Base-by-base conservation (phyloP, 2,888 invertebrate species). In the Yponomeuta evonymella region DNA sequence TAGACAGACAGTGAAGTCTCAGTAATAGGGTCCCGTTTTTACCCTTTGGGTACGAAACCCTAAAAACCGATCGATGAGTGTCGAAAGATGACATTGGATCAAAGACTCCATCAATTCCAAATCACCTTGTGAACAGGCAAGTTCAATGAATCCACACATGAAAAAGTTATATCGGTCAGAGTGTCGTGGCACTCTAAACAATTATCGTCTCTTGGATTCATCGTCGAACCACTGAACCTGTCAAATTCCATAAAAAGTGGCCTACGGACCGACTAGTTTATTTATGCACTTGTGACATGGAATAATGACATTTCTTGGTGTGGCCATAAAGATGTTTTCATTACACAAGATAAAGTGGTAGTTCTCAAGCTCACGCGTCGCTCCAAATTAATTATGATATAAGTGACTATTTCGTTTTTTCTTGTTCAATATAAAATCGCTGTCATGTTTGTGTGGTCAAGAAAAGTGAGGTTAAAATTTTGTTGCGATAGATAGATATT, bases 321-420 rank as follows among this genome's bases (percentile, higher is more conserved):
- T 1, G 51, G 51, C 2, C 12, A 15, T 58, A 58, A 12, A 58
- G 51, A 58, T 58, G 51, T 58, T 58, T 58, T 58, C 8, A 15
- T 15, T 15, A 58, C 15, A 58, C 12, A 58, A 58, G 51, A 12
- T 58, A 58, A 58, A 65, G 33, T 33, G 30, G 65, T 30, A 29
- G 65, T 23, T 30, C 29, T n/a, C 65, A 33, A 23, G 48, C 48
- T 33, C 67, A 23, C 23, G 67, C 67, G 67, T 67, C 67, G 67
- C n/a, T n/a, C 67, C 48, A 48, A 43, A 67, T 67, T 48, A 67
- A 67, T 67, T 67, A 67, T 67, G 67, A 67, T 67, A 67, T 43
- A 23, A 67, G 11, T 43, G 36, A 43, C 51, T 58, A 58, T 58
- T 58, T 58, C 6, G 48, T 48, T 67, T 67, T 67, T 67, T 65